Evolutionary conservation across 2,888 invertebrate genomes (phyloP).

Genomic region (Mythimna pallens): DNA sequence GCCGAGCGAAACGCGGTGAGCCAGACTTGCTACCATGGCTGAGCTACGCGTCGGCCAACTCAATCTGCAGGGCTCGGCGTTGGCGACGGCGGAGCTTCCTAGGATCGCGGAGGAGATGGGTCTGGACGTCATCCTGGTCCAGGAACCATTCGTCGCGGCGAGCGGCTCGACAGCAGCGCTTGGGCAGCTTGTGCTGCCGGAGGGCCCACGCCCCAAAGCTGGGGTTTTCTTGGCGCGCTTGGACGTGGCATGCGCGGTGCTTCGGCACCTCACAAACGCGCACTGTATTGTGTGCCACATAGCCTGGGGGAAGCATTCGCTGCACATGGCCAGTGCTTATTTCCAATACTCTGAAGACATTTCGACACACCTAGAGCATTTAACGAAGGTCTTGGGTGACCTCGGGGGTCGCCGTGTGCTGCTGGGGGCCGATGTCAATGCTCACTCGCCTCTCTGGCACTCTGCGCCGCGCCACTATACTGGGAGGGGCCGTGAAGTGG

Average conservation of each 20-base stretch:
- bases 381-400: conserved; percentile 32
- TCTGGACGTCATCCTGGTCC: conserved; percentile 60
- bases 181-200: neutral
- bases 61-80: conserved; percentile 49
- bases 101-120: conserved; percentile 22
- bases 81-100: conserved; percentile 54
- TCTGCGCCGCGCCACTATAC: conserved; percentile 32
- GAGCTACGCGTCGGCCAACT: conserved; percentile 48
- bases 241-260: conserved; percentile 21
- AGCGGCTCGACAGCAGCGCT: neutral
- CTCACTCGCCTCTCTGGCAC: conserved; percentile 66
- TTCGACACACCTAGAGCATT: conserved; percentile 9
- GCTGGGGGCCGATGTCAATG: conserved; percentile 58
- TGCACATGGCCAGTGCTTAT: accelerated
- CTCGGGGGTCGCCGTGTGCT: conserved; percentile 34
- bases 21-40: conserved; percentile 37
- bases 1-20: conserved; percentile 41
- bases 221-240: conserved; percentile 38
- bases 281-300: conserved; percentile 52
- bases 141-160: conserved; percentile 55
- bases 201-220: conserved; percentile 31
- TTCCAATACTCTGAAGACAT: conserved; percentile 31
- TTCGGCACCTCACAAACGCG: conserved; percentile 44
- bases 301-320: accelerated
- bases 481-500: conserved; percentile 42